Evolutionary conservation across 2,113 vertebrate species (phyloP), one percentile per base, ranked within the genome.

Genomic region (Tinamus guttatus): DNA sequence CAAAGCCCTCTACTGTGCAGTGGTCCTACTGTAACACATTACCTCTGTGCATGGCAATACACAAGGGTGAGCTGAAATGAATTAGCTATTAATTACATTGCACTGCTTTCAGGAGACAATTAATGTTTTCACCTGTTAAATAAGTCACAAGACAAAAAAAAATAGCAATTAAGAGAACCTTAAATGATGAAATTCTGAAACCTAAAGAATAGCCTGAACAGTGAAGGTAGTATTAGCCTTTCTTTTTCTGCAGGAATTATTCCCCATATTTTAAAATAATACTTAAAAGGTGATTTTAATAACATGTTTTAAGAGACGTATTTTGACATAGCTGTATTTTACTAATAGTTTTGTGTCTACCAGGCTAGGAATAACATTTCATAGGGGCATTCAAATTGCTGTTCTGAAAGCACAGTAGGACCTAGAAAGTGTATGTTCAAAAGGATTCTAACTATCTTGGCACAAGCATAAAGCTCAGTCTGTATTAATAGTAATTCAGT

Each of bases 111-210:
- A 62, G n/a, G 58, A 70, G 34, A n/a, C 7, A 5, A 80, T 56
- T 80, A 60, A 38, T 24, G 45, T 59, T 70, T 49, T 87, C 49
- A 64, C 49, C 74, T 69, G 30, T 47, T 81, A 81, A 34, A 17
- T 60, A 47, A 51, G 58, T 47, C 40, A 43, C 9, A 25, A 13
- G 47, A 78, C 65, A 62, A 80, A 86, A 79, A 49, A 24, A n/a
- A 70, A 15, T 0, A 78, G 62, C 77, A 92, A 65, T 89, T 71
- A 86, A 87, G 30, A 65, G 59, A 86, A 73, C 20, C n/a, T 22
- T n/a, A 91, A 89, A 75, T 73, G 34, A 93, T 80, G 22, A 83
- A 69, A 76, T 24, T 41, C 12, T 54, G 56, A 67, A 77, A 78
- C 32, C 12, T 2, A 74, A 38, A 83, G 20, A 90, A 52, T 1